Evolutionary conservation across 2,113 vertebrate species (phyloP).

Genomic region (Sterrhoptilus dennistouni): DNA sequence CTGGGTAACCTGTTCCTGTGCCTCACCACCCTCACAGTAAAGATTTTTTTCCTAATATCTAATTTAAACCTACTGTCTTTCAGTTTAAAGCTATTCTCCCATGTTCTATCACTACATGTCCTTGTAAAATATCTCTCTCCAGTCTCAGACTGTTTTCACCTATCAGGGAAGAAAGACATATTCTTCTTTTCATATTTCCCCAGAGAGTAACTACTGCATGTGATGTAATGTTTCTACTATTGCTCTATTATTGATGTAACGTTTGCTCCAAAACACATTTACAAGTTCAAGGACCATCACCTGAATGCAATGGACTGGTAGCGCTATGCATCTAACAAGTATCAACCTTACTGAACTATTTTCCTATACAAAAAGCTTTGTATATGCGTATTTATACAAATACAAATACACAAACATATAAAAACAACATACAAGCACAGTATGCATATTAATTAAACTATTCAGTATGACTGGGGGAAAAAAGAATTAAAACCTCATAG

Average conservation of each 20-base stretch:
- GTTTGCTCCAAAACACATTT: background rate
- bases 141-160: background rate
- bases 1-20: background rate
- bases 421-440: background rate
- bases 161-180: background rate
- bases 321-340: background rate
- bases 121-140: background rate
- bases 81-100: background rate
- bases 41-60: background rate
- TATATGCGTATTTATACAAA: background rate
- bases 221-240: background rate
- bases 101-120: too few relatives aligned
- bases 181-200: background rate
- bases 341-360: background rate
- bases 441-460: background rate
- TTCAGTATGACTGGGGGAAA: accelerated
- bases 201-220: too few relatives aligned
- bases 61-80: background rate
- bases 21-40: background rate
- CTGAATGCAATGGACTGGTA: background rate
- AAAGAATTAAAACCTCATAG: background rate
- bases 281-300: background rate
- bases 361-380: accelerated
- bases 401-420: accelerated
- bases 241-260: accelerated